Conservation (phyloP, 2,113 vertebrate genomes). For the Salvelinus alpinus region DNA sequence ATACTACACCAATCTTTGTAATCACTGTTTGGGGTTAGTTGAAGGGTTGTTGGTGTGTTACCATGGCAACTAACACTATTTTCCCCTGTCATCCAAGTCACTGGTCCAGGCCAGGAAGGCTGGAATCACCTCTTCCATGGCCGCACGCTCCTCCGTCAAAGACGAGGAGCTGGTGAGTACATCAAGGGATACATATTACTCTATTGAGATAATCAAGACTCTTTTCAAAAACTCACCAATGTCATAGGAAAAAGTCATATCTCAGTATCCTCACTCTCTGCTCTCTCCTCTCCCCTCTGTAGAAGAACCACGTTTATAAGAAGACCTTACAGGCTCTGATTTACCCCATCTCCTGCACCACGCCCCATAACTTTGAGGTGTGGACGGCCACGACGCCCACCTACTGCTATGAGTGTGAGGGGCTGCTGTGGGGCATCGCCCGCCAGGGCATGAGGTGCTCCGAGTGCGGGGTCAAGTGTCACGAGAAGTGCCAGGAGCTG, state of each 20-base stretch:
- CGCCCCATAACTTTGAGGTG: constrained; percentile 96
- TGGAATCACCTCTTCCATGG: constrained; percentile 94
- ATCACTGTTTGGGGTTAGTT: constrained; percentile 24
- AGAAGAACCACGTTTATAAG: constrained; percentile 98
- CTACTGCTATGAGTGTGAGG: constrained; percentile 98
- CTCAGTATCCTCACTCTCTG: too few species aligned
- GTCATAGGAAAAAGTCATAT: background rate
- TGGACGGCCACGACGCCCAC: constrained; percentile 93
- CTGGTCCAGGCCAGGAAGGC: constrained; percentile 96
- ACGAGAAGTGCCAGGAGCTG: constrained; percentile 98
- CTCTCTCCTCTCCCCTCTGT: constrained; percentile 47
- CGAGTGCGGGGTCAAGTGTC: constrained; percentile 96
- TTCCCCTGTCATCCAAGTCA: constrained; percentile 71
- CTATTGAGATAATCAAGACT: background rate
- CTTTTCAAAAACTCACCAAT: background rate
- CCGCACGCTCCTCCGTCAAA: constrained; percentile 93
- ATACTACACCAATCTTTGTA: background rate
- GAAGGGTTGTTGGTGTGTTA: background rate
- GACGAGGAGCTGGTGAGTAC: constrained; percentile 95
- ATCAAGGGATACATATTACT: background rate
- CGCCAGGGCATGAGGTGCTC: constrained; percentile 97
- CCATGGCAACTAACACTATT: constrained; percentile 7
- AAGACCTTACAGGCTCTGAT: constrained; percentile 98
- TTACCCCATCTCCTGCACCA: constrained; percentile 98
- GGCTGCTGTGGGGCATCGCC: constrained; percentile 95